Evolutionary conservation across 2,888 invertebrate species (phyloP).

Genomic region (Zonitis immaculata): DNA sequence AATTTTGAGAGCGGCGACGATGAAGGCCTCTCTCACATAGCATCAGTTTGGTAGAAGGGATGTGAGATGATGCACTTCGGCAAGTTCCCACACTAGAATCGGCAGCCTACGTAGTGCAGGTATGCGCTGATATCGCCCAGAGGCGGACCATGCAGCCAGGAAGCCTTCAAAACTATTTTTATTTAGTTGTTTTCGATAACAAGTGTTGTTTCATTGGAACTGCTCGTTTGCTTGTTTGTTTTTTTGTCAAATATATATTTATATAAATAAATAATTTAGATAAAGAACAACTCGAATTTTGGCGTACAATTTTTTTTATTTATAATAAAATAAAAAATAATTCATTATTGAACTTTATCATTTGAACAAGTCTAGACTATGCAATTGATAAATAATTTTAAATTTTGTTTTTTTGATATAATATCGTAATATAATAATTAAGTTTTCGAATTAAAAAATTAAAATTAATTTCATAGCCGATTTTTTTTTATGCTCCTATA

Average conservation of each 20-base stretch:
- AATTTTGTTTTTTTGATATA: background rate
- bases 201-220: background rate
- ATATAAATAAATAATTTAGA: background rate
- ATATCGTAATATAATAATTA: background rate
- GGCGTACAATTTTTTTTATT: background rate
- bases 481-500: background rate
- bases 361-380: background rate
- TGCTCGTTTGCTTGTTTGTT: too few relatives aligned
- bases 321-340: too few relatives aligned
- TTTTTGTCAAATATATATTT: background rate
- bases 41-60: constrained; percentile 11
- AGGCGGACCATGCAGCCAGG: constrained; percentile 8
- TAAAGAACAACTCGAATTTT: background rate
- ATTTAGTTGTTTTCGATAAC: background rate
- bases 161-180: background rate
- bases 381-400: background rate
- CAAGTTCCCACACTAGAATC: constrained; percentile 39
- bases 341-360: background rate
- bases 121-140: constrained; percentile 15
- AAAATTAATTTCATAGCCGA: background rate
- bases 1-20: constrained; percentile 1
- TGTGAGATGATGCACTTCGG: constrained; percentile 34
- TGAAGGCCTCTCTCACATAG: background rate
- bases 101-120: constrained; percentile 26
- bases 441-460: background rate